Evolutionary conservation across 2,888 invertebrate genomes (phyloP).

Genomic region (Drosophila borealis): DNA sequence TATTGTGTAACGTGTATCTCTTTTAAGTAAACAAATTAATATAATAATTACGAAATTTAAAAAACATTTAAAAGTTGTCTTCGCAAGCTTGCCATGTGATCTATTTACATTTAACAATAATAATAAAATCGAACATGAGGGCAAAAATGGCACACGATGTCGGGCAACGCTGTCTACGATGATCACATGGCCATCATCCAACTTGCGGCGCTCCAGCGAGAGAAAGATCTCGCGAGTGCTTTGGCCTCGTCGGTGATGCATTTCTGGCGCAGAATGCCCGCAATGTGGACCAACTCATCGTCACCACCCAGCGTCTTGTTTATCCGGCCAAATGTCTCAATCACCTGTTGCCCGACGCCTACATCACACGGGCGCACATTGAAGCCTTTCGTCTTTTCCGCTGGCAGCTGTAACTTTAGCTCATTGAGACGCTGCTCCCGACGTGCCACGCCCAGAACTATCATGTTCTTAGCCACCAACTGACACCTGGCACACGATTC

Average conservation of each 20-base stretch:
- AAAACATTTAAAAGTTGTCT: neutral
- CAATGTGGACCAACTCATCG: constrained; percentile 87
- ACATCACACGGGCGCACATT: constrained; percentile 86
- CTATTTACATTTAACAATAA: no score
- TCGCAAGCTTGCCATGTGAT: neutral
- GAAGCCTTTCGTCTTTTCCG: constrained; percentile 73
- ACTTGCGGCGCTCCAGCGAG: constrained; percentile 85
- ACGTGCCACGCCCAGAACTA: constrained; percentile 86
- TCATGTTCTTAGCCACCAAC: constrained; percentile 86
- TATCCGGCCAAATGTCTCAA: constrained; percentile 85
- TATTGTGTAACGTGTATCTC: no score
- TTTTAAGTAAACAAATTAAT: neutral
- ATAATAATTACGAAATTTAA: neutral
- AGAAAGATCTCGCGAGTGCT: constrained; percentile 52
- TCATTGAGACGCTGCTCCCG: constrained; percentile 85
- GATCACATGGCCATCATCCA: constrained; percentile 86
- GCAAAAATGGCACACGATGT: constrained; percentile 81
- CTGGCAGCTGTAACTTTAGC: constrained; percentile 47
- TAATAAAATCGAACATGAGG: constrained; percentile 3
- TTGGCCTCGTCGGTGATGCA: constrained; percentile 53
- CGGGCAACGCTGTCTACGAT: constrained; percentile 84
- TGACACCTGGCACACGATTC: constrained; percentile 87
- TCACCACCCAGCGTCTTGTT: constrained; percentile 86
- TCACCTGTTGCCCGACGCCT: constrained; percentile 86
- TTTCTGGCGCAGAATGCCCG: constrained; percentile 70